These are phyloP conservation scores for Heteronetta atricapilla DNA, from an alignment of 2,113 vertebrate genomes.

Conservation along the genomic window DNA sequence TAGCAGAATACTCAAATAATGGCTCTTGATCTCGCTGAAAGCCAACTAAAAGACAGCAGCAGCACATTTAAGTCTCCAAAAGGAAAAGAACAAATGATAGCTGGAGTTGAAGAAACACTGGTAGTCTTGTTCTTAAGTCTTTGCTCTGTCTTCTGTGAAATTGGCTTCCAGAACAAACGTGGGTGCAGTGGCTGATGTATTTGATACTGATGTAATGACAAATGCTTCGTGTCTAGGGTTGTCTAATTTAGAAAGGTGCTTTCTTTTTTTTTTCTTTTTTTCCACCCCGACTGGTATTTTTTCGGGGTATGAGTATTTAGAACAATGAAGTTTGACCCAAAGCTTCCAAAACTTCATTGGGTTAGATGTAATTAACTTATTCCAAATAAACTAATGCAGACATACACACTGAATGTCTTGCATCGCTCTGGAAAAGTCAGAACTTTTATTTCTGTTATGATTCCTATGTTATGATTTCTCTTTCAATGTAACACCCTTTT, in stretches of 20 bases:
- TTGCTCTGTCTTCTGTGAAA: not conserved
- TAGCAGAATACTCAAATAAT: not conserved
- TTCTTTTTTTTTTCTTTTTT: not conserved
- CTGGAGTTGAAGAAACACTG: not conserved
- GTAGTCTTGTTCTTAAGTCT: not conserved
- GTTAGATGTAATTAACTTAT: not conserved
- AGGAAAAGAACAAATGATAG: not conserved
- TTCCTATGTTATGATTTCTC: too few relatives aligned
- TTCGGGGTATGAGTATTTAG: not conserved
- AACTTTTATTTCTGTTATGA: not conserved
- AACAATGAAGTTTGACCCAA: not conserved
- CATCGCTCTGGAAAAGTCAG: not conserved
- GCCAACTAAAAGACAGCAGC: not conserved
- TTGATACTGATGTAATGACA: not conserved
- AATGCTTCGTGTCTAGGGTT: not conserved
- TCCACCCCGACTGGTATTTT: not conserved
- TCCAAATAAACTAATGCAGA: not conserved
- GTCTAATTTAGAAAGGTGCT: not conserved
- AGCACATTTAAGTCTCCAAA: not conserved
- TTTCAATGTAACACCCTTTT: not conserved
- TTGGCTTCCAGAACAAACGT: not conserved
- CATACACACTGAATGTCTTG: not conserved
- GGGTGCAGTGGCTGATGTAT: not conserved
- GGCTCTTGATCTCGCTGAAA: not conserved
- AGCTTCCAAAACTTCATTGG: not conserved